These are phyloP conservation scores for Aptenodytes forsteri DNA, from an alignment of 2,113 vertebrate species.

Conservation along the genomic window DNA sequence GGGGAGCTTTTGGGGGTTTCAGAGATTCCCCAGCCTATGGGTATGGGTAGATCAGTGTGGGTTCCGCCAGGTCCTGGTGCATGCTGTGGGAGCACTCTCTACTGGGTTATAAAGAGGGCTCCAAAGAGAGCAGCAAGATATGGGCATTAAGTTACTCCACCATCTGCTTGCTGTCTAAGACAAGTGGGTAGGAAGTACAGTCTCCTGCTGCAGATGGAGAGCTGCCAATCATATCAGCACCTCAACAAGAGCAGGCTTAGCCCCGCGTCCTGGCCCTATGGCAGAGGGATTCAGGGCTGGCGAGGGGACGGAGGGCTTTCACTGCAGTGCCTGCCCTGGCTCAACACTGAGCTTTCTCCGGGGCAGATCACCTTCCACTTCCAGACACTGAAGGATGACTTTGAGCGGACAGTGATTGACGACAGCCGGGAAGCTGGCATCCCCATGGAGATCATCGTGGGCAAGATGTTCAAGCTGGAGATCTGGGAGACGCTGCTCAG, in stretches of 20 bases:
- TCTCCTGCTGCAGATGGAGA: neutral
- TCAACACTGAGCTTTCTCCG: neutral
- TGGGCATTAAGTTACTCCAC: neutral
- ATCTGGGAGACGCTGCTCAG: constrained; percentile 85
- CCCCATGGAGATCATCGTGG: constrained; percentile 86
- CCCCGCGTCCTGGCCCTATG: fast-evolving
- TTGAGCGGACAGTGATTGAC: constrained; percentile 83
- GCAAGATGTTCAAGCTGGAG: constrained; percentile 91
- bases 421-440: constrained; percentile 80
- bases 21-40: neutral
- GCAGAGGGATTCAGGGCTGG: neutral
- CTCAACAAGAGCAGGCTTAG: neutral
- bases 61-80: neutral
- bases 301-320: fast-evolving
- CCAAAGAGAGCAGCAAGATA: neutral
- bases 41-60: too few species aligned
- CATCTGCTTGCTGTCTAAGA: neutral
- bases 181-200: neutral
- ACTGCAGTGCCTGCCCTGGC: fast-evolving
- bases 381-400: constrained; percentile 85
- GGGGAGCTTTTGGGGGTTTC: too few species aligned
- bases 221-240: neutral
- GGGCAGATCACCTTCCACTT: constrained; percentile 87
- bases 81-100: neutral
- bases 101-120: neutral